A percentile compares a stretch with the other conserved stretches of the same genome.
phyloP scores from a whole-genome alignment of 2,113 vertebrate species.

The Pan paniscus region DNA sequence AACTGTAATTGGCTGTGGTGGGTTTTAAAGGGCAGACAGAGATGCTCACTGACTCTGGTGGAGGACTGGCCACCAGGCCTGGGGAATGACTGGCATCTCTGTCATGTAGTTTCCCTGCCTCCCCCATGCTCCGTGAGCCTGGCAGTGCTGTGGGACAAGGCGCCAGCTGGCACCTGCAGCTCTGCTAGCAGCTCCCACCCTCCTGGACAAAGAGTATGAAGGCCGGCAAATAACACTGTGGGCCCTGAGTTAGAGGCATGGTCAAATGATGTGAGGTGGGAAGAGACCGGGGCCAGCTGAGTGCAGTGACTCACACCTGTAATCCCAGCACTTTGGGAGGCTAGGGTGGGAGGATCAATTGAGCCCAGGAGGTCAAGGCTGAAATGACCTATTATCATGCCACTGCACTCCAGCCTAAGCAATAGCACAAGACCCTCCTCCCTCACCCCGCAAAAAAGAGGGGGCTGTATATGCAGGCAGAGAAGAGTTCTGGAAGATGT shows the following conservation, averaged over 20 bases:
- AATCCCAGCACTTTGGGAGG: too few species aligned
- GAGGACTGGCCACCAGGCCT: neutral
- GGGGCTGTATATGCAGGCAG: neutral
- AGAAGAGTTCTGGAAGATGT: neutral
- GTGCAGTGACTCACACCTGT: too few species aligned
- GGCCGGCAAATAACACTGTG: neutral
- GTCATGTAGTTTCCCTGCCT: neutral
- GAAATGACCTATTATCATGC: too few species aligned
- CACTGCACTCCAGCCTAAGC: too few species aligned
- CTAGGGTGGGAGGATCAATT: too few species aligned
- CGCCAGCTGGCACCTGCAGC: neutral
- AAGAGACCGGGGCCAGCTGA: too few species aligned
- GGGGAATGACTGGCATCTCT: neutral
- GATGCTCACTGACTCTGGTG: neutral
- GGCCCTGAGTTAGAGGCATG: neutral
- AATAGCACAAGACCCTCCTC: too few species aligned
- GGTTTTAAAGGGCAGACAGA: conserved; percentile 4
- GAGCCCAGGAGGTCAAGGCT: too few species aligned
- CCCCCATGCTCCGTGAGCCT: neutral
- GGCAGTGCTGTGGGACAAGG: neutral
- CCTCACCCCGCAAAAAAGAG: neutral
- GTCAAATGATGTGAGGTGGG: neutral
- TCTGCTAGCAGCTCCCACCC: neutral
- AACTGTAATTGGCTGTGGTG: neutral
- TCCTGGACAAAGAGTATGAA: neutral